phyloP scores from a whole-genome alignment of 2,797 vertebrate genomes.

The Discoglossus pictus region DNA sequence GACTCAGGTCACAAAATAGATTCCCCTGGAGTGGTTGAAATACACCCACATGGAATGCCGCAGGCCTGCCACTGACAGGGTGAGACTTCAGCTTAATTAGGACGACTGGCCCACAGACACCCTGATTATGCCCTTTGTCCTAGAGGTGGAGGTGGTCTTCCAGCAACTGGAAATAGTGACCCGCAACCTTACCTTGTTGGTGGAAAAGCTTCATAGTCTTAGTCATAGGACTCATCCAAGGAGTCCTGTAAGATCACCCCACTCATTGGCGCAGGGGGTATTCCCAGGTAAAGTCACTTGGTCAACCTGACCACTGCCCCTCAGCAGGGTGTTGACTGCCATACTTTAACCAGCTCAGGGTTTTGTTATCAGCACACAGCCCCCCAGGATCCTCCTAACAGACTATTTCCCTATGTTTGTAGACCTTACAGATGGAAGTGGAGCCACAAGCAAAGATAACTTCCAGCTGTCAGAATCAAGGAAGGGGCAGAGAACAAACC shows the following conservation, averaged over 20 bases:
- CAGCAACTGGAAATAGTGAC: conserved; percentile 80
- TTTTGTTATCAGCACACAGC: conserved; percentile 79
- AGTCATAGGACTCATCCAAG: conserved; percentile 70
- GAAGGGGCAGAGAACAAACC: conserved; percentile 72
- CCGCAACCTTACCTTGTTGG: conserved; percentile 78
- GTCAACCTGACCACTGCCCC: conserved; percentile 64
- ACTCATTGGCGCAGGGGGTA: conserved; percentile 69
- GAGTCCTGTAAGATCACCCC: conserved; percentile 74
- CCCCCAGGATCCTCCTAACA: conserved; percentile 72
- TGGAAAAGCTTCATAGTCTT: conserved; percentile 76
- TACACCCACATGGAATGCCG: conserved; percentile 82
- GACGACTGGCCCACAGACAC: conserved; percentile 74
- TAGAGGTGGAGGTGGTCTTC: conserved; percentile 81
- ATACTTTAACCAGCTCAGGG: conserved; percentile 74
- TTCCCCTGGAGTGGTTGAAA: conserved; percentile 82
- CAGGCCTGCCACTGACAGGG: conserved; percentile 74
- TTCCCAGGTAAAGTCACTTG: conserved; percentile 80
- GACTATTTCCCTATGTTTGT: conserved; percentile 82
- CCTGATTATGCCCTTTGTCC: conserved; percentile 75
- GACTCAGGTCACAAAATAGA: conserved; percentile 75
- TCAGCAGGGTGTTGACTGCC: conserved; percentile 73
- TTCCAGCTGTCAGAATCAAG: conserved; percentile 82
- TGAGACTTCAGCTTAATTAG: conserved; percentile 83
- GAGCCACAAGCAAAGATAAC: conserved; percentile 74
- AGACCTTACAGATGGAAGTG: conserved; percentile 64